Evolutionary conservation across 2,888 invertebrate genomes (phyloP).

Genomic region (Lepidonotus clava): DNA sequence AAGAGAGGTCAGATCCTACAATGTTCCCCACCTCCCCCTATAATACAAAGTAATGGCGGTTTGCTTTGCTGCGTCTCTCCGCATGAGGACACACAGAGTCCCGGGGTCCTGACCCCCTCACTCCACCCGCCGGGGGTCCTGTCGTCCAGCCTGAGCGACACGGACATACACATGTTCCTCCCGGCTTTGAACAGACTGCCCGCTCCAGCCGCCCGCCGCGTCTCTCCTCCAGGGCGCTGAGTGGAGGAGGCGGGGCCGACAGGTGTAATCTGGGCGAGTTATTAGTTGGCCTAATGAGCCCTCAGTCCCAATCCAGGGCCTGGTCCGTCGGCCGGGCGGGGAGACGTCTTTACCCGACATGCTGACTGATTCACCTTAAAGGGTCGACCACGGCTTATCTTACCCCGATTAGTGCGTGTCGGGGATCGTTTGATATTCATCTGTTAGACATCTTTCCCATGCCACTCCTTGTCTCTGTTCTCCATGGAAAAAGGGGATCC

Average conservation of each 20-base stretch:
- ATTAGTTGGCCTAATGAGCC: constrained; percentile 2
- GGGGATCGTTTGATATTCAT: too few relatives aligned
- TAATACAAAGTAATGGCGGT: background rate
- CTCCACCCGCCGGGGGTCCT: background rate
- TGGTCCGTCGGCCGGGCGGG: background rate
- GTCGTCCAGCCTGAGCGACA: background rate
- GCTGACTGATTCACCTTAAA: too few relatives aligned
- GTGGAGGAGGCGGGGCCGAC: background rate
- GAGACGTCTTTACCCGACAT: too few relatives aligned
- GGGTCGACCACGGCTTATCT: too few relatives aligned
- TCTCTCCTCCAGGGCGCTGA: background rate
- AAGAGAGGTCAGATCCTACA: background rate
- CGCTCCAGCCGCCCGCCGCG: background rate
- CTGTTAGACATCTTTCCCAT: too few relatives aligned
- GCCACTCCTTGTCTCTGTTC: too few relatives aligned
- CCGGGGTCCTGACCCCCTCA: background rate
- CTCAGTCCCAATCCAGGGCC: background rate
- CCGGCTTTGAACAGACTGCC: background rate
- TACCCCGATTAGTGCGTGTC: too few relatives aligned
- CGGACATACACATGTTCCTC: background rate
- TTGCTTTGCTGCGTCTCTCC: background rate
- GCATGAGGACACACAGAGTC: background rate
- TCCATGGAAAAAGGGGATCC: too few relatives aligned
- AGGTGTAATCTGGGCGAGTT: constrained; percentile 6
- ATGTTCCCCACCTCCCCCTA: background rate